Conservation (phyloP, 2,888 invertebrate species). For the Malacosoma neustria region DNA sequence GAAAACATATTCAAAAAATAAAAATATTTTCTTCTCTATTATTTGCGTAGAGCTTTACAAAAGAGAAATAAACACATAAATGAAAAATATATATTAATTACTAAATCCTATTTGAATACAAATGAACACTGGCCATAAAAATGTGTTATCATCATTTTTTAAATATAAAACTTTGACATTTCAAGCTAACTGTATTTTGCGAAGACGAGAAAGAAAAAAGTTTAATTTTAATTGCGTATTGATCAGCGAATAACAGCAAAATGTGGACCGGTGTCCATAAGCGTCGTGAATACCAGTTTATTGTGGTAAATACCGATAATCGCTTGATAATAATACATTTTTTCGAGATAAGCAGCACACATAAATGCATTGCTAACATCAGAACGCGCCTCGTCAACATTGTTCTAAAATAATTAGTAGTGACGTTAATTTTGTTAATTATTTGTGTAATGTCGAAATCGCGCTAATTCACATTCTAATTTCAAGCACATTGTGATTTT, state of each 20-base stretch:
- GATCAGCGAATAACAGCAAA: constrained; percentile 1
- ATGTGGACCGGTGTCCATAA: constrained; percentile 42
- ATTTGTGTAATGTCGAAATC: neutral
- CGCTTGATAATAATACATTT: neutral
- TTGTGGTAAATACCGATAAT: constrained; percentile 37
- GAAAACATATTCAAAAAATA: no score
- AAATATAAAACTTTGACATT: neutral
- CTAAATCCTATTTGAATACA: no score
- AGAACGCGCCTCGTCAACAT: no score
- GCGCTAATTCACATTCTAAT: neutral
- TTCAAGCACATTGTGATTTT: no score
- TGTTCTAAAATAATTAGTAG: neutral
- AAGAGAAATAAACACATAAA: no score
- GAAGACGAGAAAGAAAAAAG: neutral
- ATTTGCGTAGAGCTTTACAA: no score
- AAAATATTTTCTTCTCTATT: no score
- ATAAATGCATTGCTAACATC: neutral
- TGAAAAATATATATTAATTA: no score
- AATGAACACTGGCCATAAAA: neutral
- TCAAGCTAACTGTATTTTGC: neutral
- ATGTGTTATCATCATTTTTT: neutral
- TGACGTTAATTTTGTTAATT: neutral
- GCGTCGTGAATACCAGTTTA: constrained; percentile 50
- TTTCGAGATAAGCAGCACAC: neutral
- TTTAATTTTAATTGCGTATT: neutral